Evolutionary conservation across 2,113 vertebrate genomes (phyloP).

Genomic region (Suncus etruscus): DNA sequence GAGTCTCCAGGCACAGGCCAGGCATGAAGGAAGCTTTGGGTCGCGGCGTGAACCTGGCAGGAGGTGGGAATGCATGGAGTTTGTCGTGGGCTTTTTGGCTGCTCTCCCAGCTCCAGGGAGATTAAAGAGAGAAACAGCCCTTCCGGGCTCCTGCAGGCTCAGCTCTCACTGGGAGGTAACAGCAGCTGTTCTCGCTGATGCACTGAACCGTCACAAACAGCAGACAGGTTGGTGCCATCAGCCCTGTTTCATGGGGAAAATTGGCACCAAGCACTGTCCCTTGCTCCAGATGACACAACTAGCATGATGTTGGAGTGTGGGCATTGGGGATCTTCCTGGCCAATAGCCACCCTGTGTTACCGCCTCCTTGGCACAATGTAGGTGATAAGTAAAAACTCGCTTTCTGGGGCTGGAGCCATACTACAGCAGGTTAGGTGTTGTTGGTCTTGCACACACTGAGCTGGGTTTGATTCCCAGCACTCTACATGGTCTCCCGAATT

Average conservation of each 20-base stretch:
- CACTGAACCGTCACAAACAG: too few species aligned
- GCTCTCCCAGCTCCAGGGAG: background rate
- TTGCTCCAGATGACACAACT: background rate
- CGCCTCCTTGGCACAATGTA: background rate
- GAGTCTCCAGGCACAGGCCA: background rate
- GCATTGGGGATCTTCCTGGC: background rate
- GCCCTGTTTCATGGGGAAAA: background rate
- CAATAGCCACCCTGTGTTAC: background rate
- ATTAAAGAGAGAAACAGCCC: background rate
- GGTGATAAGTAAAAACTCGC: background rate
- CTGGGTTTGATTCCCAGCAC: too few species aligned
- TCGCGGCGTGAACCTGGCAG: background rate
- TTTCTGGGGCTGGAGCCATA: background rate
- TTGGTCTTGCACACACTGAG: too few species aligned
- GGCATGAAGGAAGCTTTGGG: background rate
- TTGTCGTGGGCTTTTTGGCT: background rate
- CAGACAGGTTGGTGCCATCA: too few species aligned
- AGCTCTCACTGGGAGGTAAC: too few species aligned
- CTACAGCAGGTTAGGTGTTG: too few species aligned
- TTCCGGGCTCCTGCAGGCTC: background rate
- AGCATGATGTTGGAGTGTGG: background rate
- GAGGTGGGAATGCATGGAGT: background rate
- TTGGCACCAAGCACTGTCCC: background rate
- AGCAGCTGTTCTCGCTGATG: too few species aligned
- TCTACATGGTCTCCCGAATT: too few species aligned